Evolutionary conservation across 2,888 invertebrate genomes (phyloP), one percentile per base, ranked within the genome.

Genomic region (Andrena camellia): DNA sequence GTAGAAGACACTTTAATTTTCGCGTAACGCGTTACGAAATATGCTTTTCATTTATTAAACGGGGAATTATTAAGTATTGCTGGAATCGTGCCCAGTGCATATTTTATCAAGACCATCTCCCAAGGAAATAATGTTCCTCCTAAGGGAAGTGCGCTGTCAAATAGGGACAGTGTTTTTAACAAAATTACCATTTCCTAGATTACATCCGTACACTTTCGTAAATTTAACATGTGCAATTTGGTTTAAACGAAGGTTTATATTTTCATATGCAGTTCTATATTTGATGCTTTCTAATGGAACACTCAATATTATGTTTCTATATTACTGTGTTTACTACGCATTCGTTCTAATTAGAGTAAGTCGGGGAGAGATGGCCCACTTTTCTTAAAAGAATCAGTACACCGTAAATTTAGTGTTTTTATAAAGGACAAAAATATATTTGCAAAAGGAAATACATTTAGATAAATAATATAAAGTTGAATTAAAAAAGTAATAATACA

Each of bases 1-100:
- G 42, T 50, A 20, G 42, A 33, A 52, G 33, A 52, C 77, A 20
- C 26, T 75, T 20, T 48, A 57, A 79, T 79, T 64, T 50, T 63
- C 62, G 52, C 23, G 31, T 13, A 35, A 42, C 52, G 31, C 52
- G 50, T 31, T 29, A 13, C 52, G 31, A n/a, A 35, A n/a, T 31
- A 29, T 48, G 48, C 33, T 48, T 54, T 63, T 23, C 23, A 63
- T 48, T 79, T 63, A 33, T 48, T 26, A 57, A 79, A 62, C 42
- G 68, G 20, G 17, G 10, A 54, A 33, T 48, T 20, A 31, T 33
- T 74, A 23, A 54, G 20, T 60, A 60, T 48, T 33, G 8, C n/a
- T 35, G 23, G 29, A 10, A n/a, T 23, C 26, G 29, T 5, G 20
- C 13, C 31, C 13, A n/a, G 6, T 33, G 35, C 26, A 42, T 63